A percentile compares a stretch with the other conserved stretches of the same genome.
Conservation (phyloP, 2,888 invertebrate species). For the Nyleta sp. region DNA sequence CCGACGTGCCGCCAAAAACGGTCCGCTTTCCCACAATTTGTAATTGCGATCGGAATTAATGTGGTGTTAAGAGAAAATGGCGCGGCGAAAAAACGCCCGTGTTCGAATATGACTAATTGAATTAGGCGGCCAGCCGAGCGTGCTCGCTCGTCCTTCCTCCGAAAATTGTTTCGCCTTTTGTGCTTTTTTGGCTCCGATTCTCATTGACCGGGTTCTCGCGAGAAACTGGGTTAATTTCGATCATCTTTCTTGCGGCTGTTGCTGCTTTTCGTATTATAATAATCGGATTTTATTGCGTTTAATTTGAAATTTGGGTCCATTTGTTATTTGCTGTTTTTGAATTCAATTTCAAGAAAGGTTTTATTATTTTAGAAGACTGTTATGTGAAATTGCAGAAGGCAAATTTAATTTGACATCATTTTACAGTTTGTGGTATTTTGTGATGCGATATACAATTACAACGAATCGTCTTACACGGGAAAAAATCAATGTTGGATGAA, state of each 20-base stretch:
- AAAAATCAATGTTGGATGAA: too few relatives aligned
- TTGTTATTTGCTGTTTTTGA: too few relatives aligned
- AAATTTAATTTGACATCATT: too few relatives aligned
- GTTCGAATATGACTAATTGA: slow-evolving; percentile 45
- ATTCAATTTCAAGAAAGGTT: too few relatives aligned
- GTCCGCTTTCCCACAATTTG: slow-evolving; percentile 27
- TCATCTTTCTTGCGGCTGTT: neutral
- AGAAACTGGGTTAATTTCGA: slow-evolving; percentile 8
- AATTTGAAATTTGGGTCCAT: neutral
- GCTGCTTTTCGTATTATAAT: neutral
- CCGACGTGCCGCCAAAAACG: slow-evolving; percentile 11
- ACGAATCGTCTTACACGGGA: too few relatives aligned
- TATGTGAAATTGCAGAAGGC: too few relatives aligned
- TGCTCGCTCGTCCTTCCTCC: neutral
- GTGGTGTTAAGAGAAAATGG: slow-evolving; percentile 26
- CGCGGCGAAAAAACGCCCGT: slow-evolving; percentile 2
- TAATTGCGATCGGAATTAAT: slow-evolving; percentile 32
- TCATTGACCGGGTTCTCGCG: slow-evolving; percentile 1
- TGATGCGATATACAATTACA: too few relatives aligned
- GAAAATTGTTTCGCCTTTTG: slow-evolving; percentile 5
- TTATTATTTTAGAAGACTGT: too few relatives aligned
- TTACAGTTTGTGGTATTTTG: too few relatives aligned
- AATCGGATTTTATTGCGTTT: neutral
- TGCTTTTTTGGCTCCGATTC: neutral
- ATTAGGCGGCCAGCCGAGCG: slow-evolving; percentile 21